Percentiles rank a stretch among this genome's conserved stretches.
Evolutionary conservation across 2,113 vertebrate species (phyloP).

Genomic region (Galemys pyrenaicus): DNA sequence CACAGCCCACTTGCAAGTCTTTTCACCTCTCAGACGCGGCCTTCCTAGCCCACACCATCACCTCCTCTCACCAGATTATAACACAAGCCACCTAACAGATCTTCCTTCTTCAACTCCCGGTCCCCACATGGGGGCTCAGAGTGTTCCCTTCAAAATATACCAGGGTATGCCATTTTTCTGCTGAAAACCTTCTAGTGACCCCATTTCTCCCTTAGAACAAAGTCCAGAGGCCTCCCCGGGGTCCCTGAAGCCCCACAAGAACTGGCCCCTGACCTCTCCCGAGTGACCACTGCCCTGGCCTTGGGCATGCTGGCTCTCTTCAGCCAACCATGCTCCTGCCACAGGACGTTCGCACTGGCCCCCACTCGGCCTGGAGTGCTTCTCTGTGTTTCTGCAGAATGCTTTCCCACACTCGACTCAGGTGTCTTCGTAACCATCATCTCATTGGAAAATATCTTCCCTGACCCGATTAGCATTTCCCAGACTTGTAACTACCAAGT

Average conservation of each 20-base stretch:
- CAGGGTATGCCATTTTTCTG: neutral
- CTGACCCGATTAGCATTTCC: neutral
- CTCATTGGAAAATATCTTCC: neutral
- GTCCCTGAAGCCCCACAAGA: neutral
- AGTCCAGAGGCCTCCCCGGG: neutral
- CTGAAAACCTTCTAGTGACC: neutral
- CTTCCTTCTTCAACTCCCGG: neutral
- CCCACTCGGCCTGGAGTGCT: neutral
- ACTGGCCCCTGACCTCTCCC: neutral
- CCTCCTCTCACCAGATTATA: neutral
- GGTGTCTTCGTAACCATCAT: neutral
- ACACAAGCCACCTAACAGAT: too few relatives aligned
- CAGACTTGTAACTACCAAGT: neutral
- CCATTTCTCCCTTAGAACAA: neutral
- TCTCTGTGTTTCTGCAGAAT: neutral
- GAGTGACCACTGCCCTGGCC: too few relatives aligned
- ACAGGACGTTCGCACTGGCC: neutral
- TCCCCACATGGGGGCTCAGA: neutral
- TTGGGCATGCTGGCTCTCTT: too few relatives aligned
- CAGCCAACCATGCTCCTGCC: neutral
- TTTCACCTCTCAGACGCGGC: neutral
- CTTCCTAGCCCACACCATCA: too few relatives aligned
- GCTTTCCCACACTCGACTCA: neutral
- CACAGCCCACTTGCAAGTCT: rapidly evolving
- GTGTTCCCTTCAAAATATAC: neutral